phyloP scores from a whole-genome alignment of 2,888 invertebrate species.

The Drosophila neoperkinsi region DNA sequence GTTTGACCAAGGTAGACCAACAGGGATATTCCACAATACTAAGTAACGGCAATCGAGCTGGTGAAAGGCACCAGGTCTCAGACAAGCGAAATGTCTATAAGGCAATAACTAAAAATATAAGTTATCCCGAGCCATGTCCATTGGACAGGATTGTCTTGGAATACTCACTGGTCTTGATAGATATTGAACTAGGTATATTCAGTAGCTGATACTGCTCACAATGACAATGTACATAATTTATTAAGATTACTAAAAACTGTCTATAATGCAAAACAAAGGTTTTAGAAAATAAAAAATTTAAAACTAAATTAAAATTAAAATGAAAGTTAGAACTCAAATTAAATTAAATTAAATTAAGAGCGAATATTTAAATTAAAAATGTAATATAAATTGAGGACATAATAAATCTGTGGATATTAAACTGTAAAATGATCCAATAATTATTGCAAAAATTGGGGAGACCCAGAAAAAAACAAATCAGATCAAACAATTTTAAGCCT shows the following conservation, averaged over 20 bases:
- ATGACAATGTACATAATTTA: background rate
- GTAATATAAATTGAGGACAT: background rate
- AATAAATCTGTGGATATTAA: background rate
- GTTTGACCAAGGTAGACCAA: accelerated
- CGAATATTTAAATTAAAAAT: background rate
- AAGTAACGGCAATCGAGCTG: accelerated
- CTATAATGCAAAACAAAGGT: background rate
- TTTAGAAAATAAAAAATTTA: background rate
- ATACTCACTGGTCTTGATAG: background rate
- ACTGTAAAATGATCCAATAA: background rate
- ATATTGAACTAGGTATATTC: background rate
- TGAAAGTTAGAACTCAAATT: background rate
- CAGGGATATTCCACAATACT: background rate
- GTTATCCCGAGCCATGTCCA: background rate
- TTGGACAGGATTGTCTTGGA: too few species aligned
- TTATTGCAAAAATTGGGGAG: background rate
- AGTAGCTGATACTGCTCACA: background rate
- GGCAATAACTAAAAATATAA: background rate
- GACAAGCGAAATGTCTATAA: background rate
- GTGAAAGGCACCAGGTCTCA: background rate
- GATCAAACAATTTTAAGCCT: accelerated
- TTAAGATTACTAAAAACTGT: background rate
- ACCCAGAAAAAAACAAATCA: background rate
- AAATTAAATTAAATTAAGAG: background rate
- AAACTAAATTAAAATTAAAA: background rate